These are phyloP conservation scores for Lymantria monacha DNA, from an alignment of 2,888 invertebrate species.

Conservation along the genomic window DNA sequence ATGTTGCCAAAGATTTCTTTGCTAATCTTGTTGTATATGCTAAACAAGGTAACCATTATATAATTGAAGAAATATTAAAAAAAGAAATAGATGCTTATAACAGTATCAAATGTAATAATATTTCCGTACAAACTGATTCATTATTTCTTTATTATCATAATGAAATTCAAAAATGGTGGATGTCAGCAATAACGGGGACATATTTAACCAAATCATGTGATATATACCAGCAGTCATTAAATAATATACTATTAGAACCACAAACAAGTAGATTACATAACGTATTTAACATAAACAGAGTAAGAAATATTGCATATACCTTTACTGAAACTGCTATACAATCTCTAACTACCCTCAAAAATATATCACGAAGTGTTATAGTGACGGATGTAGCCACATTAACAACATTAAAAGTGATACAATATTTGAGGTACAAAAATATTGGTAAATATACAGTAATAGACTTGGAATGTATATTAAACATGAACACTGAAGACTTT, in stretches of 20 bases:
- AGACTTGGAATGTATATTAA: no score
- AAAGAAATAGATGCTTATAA: slow-evolving; percentile 7
- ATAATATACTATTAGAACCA: background rate
- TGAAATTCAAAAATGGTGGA: slow-evolving; percentile 21
- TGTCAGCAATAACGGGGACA: slow-evolving; percentile 9
- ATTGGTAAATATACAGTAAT: no score
- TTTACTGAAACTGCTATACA: background rate
- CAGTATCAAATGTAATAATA: no score
- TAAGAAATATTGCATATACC: background rate
- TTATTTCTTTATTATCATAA: slow-evolving; percentile 19
- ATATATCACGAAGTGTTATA: background rate
- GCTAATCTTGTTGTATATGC: slow-evolving; percentile 19
- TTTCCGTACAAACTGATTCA: background rate
- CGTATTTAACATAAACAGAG: no score
- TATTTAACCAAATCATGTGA: slow-evolving; percentile 10
- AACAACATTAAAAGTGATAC: background rate
- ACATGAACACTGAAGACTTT: no score
- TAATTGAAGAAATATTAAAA: slow-evolving; percentile 10
- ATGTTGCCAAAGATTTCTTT: slow-evolving; percentile 12
- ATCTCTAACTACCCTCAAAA: background rate
- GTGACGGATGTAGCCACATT: slow-evolving; percentile 4
- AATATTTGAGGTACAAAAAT: background rate
- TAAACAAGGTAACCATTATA: slow-evolving; percentile 15
- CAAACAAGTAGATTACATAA: background rate
- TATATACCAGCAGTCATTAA: background rate